Base-by-base conservation (phyloP, 1,140 invertebrate genomes). In the Maniola jurtina region DNA sequence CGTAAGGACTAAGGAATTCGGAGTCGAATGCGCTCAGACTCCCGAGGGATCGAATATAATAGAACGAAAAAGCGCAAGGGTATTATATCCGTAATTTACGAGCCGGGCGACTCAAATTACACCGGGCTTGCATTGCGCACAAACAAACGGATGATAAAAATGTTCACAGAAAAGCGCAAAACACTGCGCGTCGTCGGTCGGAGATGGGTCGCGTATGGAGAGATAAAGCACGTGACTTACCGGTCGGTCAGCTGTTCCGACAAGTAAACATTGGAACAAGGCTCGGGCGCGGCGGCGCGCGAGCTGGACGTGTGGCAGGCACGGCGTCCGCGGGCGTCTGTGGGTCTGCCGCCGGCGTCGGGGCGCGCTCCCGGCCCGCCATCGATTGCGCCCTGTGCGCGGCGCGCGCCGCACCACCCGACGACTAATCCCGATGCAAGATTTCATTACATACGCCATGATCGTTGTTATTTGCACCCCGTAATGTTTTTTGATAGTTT, bases 401-500 rank as follows among this genome's bases (percentile, higher is more conserved):
- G 83, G 84, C 84, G 88, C 86, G 84, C 86, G 81, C 84, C 84
- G 80, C 61, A 75, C 75, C 74, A 77, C 77, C 68, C 73, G 73
- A 80, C 79, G 68, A 78, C 77, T 82, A 81, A 84, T 85, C 77
- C 83, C 84, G 79, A 84, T 87, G 82, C 83, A 89, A 85, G 78
- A 86, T 86, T 89, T 86, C 86, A 89, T 89, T 87, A 89, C 79
- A 86, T 88, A 86, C 83, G 76, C 83, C 82, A 83, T 89, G 81
- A 88, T 89, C 84, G 82, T 87, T 85, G 79, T 87, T 88, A 89
- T 89, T 89, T 89, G 83, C 87, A 89, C 87, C 84, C 87, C 82
- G 87, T 89, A 87, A 89, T 89, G 83, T 83, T 88, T 88, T 88
- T 88, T 88, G 79, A 89, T 87, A 89, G 86, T 89, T 87, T 83